Evolutionary conservation across 2,888 invertebrate genomes (phyloP), one percentile per base, ranked within the genome.

Genomic region (Mystacides longicornis): DNA sequence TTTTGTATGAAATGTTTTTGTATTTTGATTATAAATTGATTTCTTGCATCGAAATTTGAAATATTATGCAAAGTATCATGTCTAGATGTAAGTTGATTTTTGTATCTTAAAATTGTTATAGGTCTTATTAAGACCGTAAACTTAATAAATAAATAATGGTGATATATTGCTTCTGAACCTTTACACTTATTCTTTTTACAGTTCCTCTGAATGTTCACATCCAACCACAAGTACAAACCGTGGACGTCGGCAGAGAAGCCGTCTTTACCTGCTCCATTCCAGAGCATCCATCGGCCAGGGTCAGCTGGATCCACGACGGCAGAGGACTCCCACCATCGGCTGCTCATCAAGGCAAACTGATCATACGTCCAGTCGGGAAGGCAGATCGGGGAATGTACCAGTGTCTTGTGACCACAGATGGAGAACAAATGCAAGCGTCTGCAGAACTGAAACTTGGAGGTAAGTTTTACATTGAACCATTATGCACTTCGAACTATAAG

Each of bases 311-410:
- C 66, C 89, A 89, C 69, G 85, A 93, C 68, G 89, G 86, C 31
- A 78, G 83, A 61, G 71, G 81, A 53, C 77, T 79, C 70, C 70
- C 82, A 65, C 72, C 78, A 47, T 70, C 70, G 55, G 75, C 75
- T 60, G 69, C 68, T 68, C 52, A 50, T 9, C 42, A 54, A 68
- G 67, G 71, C 31, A 73, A 75, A 64, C 67, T 82, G 71, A 78
- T 81, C 67, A 81, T 86, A 64, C 81, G 78, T 64, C 81, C 81
- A 59, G 74, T 93, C 50, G 85, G 85, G 62, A 85, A 86, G 63
- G 86, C 87, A 56, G 93, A 94, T 70, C 83, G 87, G 56, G 95
- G 94, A 43, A 87, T 93, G 82, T 95, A 92, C 72, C 94, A 95
- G 67, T 95, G 94, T 69, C 85, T 93, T 64, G 89, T 87, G 4